phyloP scores from a whole-genome alignment of 2,113 vertebrate genomes.

The Rhagologus leucostigma region DNA sequence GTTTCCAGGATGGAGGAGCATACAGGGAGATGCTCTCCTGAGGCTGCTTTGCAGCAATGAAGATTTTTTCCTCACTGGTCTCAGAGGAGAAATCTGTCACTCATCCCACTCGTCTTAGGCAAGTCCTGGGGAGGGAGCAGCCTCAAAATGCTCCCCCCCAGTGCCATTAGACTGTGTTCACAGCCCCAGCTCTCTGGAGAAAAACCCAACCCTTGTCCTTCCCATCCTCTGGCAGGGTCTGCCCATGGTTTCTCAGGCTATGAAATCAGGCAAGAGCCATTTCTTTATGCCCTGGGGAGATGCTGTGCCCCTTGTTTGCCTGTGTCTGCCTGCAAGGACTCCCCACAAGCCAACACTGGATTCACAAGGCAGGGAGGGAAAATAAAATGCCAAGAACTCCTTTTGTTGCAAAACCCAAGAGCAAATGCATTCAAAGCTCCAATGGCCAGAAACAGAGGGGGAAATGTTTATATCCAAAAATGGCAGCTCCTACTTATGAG shows the following conservation, averaged over 20 bases:
- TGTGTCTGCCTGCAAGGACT: not conserved
- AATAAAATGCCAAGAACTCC: not conserved
- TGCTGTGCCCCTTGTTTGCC: not conserved
- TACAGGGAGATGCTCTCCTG: not conserved
- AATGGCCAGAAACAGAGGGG: not conserved
- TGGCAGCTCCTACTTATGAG: not conserved
- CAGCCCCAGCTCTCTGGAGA: not conserved
- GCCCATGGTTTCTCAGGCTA: not conserved
- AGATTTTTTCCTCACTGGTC: not conserved
- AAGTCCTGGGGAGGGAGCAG: not conserved
- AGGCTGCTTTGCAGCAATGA: not conserved
- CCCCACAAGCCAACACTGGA: not conserved
- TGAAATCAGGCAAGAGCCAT: not conserved
- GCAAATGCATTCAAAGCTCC: not conserved
- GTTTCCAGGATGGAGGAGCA: not conserved
- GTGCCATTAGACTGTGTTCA: not conserved
- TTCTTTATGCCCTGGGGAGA: not conserved
- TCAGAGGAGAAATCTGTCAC: not conserved
- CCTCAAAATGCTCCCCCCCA: not conserved
- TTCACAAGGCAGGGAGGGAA: not conserved
- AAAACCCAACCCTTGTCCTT: not conserved
- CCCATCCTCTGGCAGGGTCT: not conserved
- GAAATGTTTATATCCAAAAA: not conserved
- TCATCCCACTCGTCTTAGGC: not conserved
- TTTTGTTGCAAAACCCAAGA: not conserved